These are phyloP conservation scores for Allolobophora icterica DNA, from an alignment of 2,888 invertebrate genomes.

Conservation along the genomic window DNA sequence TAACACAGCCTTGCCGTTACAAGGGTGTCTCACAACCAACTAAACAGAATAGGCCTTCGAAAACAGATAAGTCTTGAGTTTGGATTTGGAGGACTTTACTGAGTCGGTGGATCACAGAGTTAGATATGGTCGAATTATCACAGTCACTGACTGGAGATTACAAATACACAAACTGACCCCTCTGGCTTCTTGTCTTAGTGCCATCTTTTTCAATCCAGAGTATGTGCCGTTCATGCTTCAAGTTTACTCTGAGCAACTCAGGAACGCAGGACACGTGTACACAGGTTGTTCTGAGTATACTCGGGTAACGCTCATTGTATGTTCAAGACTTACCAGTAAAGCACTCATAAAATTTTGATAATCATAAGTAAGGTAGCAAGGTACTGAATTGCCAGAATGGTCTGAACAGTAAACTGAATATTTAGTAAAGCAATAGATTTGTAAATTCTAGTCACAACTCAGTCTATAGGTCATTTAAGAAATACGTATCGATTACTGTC, in stretches of 20 bases:
- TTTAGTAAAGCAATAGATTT: not conserved
- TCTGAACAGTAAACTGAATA: not conserved
- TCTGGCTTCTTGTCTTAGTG: not conserved
- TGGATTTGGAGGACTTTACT: too few relatives aligned
- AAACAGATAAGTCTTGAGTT: too few relatives aligned
- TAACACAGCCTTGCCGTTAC: too few relatives aligned
- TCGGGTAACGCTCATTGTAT: not conserved
- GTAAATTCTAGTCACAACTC: not conserved
- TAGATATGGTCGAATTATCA: not conserved
- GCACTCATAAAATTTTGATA: not conserved
- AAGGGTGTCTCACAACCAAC: too few relatives aligned
- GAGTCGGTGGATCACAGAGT: too few relatives aligned
- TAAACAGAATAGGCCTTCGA: too few relatives aligned
- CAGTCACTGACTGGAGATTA: not conserved
- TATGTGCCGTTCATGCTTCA: too few relatives aligned
- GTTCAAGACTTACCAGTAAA: not conserved
- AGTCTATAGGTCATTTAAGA: not conserved
- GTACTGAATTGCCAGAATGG: not conserved
- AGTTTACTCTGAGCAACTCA: not conserved
- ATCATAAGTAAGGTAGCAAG: not conserved
- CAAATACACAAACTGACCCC: not conserved
- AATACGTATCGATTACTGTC: not conserved
- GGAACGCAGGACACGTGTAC: not conserved
- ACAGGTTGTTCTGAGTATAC: not conserved
- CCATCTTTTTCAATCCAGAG: too few relatives aligned